These are phyloP conservation scores for Danio albolineatus DNA, from an alignment of 2,797 vertebrate genomes.

Conservation along the genomic window DNA sequence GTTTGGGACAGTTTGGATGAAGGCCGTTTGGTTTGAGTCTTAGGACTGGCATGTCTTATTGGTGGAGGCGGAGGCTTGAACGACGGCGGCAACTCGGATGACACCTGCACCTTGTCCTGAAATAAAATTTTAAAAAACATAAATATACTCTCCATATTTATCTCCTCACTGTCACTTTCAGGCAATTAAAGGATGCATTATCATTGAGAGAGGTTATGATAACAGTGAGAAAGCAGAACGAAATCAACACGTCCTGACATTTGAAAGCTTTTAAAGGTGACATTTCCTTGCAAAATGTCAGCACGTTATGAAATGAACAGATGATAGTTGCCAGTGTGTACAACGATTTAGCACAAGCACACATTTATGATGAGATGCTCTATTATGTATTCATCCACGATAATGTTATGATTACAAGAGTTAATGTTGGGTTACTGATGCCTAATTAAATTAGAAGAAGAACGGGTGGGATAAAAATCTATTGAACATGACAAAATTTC, in stretches of 20 bases:
- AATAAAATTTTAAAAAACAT: conserved; percentile 46
- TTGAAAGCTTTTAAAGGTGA: conserved; percentile 42
- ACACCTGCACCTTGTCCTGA: conserved; percentile 82
- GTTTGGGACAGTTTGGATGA: conserved; percentile 78
- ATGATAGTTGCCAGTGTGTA: conserved; percentile 13
- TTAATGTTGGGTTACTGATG: conserved; percentile 5
- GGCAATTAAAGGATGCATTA: conserved; percentile 24
- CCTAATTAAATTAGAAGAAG: conserved; percentile 24
- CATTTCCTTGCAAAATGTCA: conserved; percentile 59
- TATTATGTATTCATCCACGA: conserved; percentile 23
- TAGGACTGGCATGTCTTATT: conserved; percentile 63
- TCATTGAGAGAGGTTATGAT: conserved; percentile 43
- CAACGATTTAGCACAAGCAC: not conserved
- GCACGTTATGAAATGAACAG: conserved; percentile 48
- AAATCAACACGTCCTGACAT: conserved; percentile 52
- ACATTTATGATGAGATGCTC: not conserved
- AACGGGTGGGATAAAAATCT: not conserved
- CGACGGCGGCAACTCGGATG: conserved; percentile 75
- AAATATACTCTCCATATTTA: not conserved
- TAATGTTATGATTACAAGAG: conserved; percentile 23
- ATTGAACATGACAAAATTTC: not conserved
- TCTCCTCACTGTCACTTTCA: conserved; percentile 16
- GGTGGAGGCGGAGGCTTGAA: conserved; percentile 72
- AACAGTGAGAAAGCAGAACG: conserved; percentile 6
- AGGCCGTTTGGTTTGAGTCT: conserved; percentile 72